Conservation (phyloP, 2,113 vertebrate genomes). For the Podiceps cristatus region DNA sequence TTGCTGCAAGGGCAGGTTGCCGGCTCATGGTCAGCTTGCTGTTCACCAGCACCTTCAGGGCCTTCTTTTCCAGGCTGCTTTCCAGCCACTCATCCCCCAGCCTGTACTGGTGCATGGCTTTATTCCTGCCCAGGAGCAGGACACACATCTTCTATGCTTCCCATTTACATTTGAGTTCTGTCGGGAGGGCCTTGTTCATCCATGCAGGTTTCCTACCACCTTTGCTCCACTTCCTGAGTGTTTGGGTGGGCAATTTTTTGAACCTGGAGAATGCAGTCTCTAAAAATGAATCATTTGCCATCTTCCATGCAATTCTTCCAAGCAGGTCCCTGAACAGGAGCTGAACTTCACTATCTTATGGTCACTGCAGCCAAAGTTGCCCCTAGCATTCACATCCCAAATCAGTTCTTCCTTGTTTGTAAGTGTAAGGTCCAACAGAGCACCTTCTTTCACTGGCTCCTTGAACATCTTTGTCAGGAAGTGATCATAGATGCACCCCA, state of each 20-base stretch:
- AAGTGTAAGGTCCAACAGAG: neutral
- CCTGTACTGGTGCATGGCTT: neutral
- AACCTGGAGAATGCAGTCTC: neutral
- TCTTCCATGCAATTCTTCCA: neutral
- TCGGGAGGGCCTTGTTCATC: neutral
- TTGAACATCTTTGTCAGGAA: neutral
- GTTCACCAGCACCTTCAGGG: neutral
- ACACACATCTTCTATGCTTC: neutral
- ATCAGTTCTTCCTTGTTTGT: neutral
- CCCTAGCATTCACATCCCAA: neutral
- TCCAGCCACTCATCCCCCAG: neutral
- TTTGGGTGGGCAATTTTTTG: neutral
- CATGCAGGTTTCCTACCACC: neutral
- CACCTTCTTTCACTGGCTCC: neutral
- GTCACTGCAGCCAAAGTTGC: neutral
- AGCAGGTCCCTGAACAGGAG: neutral
- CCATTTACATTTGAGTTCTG: neutral
- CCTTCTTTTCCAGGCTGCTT: neutral
- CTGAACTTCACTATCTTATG: neutral
- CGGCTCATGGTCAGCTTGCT: neutral
- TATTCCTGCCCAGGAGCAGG: neutral
- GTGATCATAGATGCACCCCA: neutral
- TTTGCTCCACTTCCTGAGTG: neutral
- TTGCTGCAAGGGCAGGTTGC: fast-evolving
- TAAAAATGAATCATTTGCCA: neutral